Evolutionary conservation across 92 coral and sea anemone species (phyloP).

Genomic region (Zoanthus gigantus): DNA sequence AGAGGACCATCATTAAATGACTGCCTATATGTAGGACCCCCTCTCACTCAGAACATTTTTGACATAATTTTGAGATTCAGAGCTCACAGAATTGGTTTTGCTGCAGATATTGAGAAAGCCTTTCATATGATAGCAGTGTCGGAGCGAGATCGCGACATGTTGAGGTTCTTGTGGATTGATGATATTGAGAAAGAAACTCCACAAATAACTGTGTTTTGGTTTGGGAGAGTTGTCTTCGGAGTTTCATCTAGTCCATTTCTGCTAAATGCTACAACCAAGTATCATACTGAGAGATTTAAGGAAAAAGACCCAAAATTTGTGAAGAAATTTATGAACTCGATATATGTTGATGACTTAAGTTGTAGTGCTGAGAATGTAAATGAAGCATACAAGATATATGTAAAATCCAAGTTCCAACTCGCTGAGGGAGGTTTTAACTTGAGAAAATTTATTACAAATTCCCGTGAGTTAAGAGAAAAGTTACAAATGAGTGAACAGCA

Average conservation of each 20-base stretch:
- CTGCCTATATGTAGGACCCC: constrained; percentile 58
- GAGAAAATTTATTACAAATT: constrained; percentile 56
- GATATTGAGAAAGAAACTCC: background rate
- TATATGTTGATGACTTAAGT: constrained; percentile 76
- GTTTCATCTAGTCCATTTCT: background rate
- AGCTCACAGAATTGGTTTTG: constrained; percentile 29
- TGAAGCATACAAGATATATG: constrained; percentile 45
- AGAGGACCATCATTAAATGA: constrained; percentile 73
- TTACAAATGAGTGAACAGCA: constrained; percentile 50
- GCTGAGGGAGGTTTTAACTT: no score
- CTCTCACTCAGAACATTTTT: constrained; percentile 34
- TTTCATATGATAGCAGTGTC: constrained; percentile 56
- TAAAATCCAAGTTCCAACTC: constrained; percentile 58
- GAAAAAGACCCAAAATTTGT: background rate
- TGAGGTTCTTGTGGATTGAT: constrained; percentile 65
- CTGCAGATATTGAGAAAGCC: constrained; percentile 70
- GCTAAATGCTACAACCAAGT: background rate
- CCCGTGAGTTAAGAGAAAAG: constrained; percentile 41
- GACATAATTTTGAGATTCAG: constrained; percentile 60
- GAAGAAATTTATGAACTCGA: constrained; percentile 17
- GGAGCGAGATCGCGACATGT: constrained; percentile 53
- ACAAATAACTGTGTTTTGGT: background rate
- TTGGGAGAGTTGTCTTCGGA: background rate
- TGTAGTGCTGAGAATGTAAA: constrained; percentile 47
- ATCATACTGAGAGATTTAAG: background rate